A percentile compares a stretch with the other conserved stretches of the same genome.
These are phyloP conservation scores for Sinocyclocheilus rhinocerous DNA, from an alignment of 2,113 vertebrate genomes.

Conservation along the genomic window DNA sequence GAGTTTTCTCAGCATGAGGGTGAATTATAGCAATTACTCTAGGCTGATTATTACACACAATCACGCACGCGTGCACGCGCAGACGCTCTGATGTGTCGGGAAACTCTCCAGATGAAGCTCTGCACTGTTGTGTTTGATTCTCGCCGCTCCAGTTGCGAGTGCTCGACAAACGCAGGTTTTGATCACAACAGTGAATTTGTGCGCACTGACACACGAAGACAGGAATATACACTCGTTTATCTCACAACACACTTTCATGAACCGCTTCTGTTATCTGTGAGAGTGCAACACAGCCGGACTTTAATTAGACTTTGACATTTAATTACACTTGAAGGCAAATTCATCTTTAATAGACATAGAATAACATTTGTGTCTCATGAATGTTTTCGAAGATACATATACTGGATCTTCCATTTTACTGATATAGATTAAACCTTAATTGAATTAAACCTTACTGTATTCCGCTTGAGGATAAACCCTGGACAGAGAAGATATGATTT, in stretches of 20 bases:
- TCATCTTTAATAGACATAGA: neutral
- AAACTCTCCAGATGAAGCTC: constrained; percentile 19
- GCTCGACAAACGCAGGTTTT: neutral
- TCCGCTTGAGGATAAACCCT: neutral
- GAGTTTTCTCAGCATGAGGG: constrained; percentile 51
- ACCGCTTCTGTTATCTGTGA: neutral
- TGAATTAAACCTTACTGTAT: neutral
- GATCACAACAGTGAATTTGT: neutral
- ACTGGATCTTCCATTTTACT: neutral
- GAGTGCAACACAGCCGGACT: neutral
- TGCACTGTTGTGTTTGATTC: constrained; percentile 9
- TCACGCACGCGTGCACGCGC: too few species aligned
- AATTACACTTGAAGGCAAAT: constrained; percentile 2
- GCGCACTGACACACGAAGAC: neutral
- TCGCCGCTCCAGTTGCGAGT: too few species aligned
- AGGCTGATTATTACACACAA: constrained; percentile 17
- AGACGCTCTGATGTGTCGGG: neutral
- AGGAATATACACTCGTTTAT: neutral
- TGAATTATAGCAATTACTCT: constrained; percentile 62
- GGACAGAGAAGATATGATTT: neutral
- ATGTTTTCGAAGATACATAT: neutral
- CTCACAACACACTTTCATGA: neutral
- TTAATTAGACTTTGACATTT: constrained; percentile 6
- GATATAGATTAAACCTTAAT: neutral
- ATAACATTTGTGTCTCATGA: neutral